Evolutionary conservation across 2,888 invertebrate genomes (phyloP), one percentile per base, ranked within the genome.

Genomic region (Elaeidobius kamerunicus): DNA sequence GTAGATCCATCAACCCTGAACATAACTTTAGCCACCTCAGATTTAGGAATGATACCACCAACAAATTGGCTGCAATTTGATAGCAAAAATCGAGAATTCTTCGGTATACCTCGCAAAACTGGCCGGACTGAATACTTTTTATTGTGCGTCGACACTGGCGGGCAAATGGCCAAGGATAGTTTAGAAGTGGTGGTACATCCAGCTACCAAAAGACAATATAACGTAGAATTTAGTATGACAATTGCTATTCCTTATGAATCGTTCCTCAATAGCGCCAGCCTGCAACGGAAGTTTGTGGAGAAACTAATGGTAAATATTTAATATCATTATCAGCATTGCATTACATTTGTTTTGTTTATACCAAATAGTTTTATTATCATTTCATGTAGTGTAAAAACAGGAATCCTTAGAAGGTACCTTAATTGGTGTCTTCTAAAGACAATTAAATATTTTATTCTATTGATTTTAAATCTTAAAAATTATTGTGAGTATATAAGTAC

Each of bases 51-150:
- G 40, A 75, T 91, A 18, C 80, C 83, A 4, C 65, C 78, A 0
- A 76, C 81, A 11, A 84, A 86, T 68, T 96, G 95, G 94, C 73
- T 96, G 58, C 91, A 92, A 71, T 92, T 94, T 69, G 92, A 95
- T 69, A 77, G 79, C 1, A 87, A 86, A 65, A 91, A 91, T 74
- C 88, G 91, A 66, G 91, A 91, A 74, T 89, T 96, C 73, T 91
- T 83, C 68, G 94, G 94, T 0, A 79, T 96, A 45, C 76, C 81
- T 0, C 75, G 76, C 1, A 87, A 93, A 69, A 79, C 81, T 15
- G 89, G 90, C 20, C 79, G 81, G 11, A 83, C 83, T 57, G 86
- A 87, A 63, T 93, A 91, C 67, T 84, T 89, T 61, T 73, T 93
- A 66, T 80, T 84, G 44, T 88, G 88, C 36, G 82, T 85, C 67